Percentiles rank a stretch among this genome's conserved stretches.
Conservation (phyloP, 2,113 vertebrate species). For the Oncorhynchus nerka region DNA sequence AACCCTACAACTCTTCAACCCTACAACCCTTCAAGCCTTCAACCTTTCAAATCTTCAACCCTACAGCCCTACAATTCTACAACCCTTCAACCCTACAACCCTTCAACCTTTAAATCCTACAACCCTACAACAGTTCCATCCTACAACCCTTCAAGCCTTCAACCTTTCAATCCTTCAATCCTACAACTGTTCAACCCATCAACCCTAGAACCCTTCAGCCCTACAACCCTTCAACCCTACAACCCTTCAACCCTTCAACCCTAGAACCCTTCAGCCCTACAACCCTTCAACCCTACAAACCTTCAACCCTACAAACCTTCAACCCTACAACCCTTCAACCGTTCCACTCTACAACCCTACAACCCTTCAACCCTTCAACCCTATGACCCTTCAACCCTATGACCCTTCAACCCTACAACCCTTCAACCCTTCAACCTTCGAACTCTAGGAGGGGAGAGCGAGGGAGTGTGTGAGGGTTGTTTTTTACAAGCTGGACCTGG, state of each 20-base stretch:
- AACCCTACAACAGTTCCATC: neutral
- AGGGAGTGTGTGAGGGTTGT: neutral
- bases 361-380: too few relatives aligned
- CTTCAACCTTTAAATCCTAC: too few relatives aligned
- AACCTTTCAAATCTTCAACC: too few relatives aligned
- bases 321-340: too few relatives aligned
- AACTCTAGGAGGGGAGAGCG: neutral
- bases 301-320: too few relatives aligned
- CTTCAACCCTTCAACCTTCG: neutral
- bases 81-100: too few relatives aligned
- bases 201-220: too few relatives aligned
- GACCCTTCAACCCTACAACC: neutral
- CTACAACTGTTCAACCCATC: too few relatives aligned
- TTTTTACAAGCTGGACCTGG: neutral
- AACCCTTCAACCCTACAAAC: accelerated
- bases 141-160: neutral
- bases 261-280: neutral
- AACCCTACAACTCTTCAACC: too few relatives aligned
- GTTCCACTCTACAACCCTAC: too few relatives aligned
- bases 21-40: accelerated
- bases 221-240: neutral
- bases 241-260: neutral
- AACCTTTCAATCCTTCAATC: neutral
- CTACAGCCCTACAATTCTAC: too few relatives aligned
- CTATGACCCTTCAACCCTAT: too few relatives aligned